Conservation (phyloP, 2,888 invertebrate genomes). For the Phlogophora meticulosa region DNA sequence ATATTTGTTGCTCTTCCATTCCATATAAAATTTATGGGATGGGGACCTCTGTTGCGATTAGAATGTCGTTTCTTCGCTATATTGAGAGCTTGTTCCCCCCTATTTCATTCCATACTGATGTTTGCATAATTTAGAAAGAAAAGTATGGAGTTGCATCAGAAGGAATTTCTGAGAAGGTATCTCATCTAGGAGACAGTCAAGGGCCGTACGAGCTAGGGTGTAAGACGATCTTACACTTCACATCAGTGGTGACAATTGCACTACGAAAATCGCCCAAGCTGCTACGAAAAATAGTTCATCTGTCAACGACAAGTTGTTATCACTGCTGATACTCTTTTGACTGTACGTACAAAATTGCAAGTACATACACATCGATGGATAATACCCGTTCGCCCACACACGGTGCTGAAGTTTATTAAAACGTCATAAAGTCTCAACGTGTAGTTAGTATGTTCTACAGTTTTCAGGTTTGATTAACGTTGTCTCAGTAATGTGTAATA, state of each 20-base stretch:
- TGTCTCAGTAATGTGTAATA: constrained; percentile 45
- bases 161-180: constrained; percentile 73
- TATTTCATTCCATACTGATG: constrained; percentile 77
- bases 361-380: constrained; percentile 52
- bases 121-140: constrained; percentile 82
- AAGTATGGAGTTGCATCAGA: constrained; percentile 70
- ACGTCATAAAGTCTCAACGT: constrained; percentile 66
- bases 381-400: constrained; percentile 75
- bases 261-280: no score
- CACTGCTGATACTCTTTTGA: no score
- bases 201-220: constrained; percentile 40
- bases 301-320: no score
- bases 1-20: constrained; percentile 78
- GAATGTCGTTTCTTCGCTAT: constrained; percentile 84
- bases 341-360: constrained; percentile 27
- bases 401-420: constrained; percentile 76
- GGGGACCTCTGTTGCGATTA: constrained; percentile 83
- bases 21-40: constrained; percentile 86
- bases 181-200: constrained; percentile 61
- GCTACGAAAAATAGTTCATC: no score
- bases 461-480: constrained; percentile 78
- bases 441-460: constrained; percentile 60
- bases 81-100: constrained; percentile 79
- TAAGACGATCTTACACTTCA: constrained; percentile 24
- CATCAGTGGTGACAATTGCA: no score